A percentile compares a stretch with the other conserved stretches of the same genome.
Conservation (phyloP, 2,888 invertebrate species). For the Amphimallon solstitiale region DNA sequence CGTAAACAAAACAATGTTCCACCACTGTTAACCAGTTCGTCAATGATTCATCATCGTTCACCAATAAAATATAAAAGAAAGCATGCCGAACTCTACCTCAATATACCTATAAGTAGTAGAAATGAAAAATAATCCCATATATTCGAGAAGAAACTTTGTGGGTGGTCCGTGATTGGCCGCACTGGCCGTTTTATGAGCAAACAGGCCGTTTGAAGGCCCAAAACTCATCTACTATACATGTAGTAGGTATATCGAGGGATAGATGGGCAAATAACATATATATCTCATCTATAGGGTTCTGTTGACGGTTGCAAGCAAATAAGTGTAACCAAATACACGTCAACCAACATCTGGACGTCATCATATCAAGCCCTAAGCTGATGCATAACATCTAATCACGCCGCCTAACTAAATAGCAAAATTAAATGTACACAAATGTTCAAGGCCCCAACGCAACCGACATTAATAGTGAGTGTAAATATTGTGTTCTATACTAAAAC, state of each 20-base stretch:
- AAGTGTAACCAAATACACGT: constrained; percentile 48
- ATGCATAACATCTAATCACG: constrained; percentile 39
- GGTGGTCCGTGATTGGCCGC: constrained; percentile 26
- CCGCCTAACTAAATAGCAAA: constrained; percentile 39
- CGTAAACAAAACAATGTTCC: background rate
- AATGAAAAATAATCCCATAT: constrained; percentile 27
- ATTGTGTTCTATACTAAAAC: background rate
- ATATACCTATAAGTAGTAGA: constrained; percentile 10
- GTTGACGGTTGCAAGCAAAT: constrained; percentile 49
- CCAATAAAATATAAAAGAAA: constrained; percentile 22
- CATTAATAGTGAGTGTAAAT: constrained; percentile 24
- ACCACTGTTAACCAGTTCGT: background rate
- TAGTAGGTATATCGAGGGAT: constrained; percentile 10
- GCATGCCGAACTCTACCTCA: background rate
- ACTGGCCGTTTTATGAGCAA: constrained; percentile 27
- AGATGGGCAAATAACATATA: background rate
- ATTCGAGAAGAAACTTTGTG: constrained; percentile 16
- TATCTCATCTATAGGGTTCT: constrained; percentile 24
- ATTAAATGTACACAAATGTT: constrained; percentile 38
- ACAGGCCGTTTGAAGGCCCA: constrained; percentile 27
- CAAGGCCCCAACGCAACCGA: constrained; percentile 10
- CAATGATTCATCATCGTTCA: constrained; percentile 8
- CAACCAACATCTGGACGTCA: constrained; percentile 37
- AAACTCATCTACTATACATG: constrained; percentile 18
- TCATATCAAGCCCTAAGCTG: constrained; percentile 26